Evolutionary conservation across 2,888 invertebrate genomes (phyloP), one percentile per base, ranked within the genome.

Genomic region (Amphiduros pacificus): DNA sequence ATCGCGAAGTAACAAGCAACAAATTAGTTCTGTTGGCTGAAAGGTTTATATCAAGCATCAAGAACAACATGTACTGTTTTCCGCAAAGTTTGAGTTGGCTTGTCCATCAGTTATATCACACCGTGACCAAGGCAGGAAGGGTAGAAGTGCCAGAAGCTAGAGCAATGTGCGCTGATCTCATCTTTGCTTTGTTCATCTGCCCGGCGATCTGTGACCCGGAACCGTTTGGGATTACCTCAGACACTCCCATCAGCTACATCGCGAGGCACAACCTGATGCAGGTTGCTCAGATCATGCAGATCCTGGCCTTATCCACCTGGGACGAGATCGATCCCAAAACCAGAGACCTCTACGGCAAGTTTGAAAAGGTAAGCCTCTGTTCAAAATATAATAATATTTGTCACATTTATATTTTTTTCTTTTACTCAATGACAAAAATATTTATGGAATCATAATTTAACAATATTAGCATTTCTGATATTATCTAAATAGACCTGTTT

Each of bases 151-250:
- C 78, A 66, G 83, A 85, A 70, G 84, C 84, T 1, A 75, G 83
- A 64, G 87, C 88, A 0, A 90, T 97, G 72, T 92, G 94, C 78
- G 92, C 93, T 0, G 97, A 99, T 78, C 86, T 99, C 62, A 91
- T 98, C 28, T 91, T 98, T 79, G 92, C 92, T 11, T 88, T 92
- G 79, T 94, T 96, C 79, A 91, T 99, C 63, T 98, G 97, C 77
- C 96, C 96, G 2, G 97, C 96, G 0, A 92, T 99, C 59, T 91
- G 95, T 54, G 94, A 94, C 85, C 98, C 98, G 0, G 97, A 97
- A 80, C 91, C 93, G 1, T 91, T 94, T 82, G 97, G 96, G 20
- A 91, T 98, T 58, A 85, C 85, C 1, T 91, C 91, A 2, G 96
- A 96, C 77, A 90, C 92, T 1, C 93, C 94, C 6, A 91, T 98